Evolutionary conservation across 2,888 invertebrate species (phyloP).

Genomic region (Reticulitermes lucifugus): DNA sequence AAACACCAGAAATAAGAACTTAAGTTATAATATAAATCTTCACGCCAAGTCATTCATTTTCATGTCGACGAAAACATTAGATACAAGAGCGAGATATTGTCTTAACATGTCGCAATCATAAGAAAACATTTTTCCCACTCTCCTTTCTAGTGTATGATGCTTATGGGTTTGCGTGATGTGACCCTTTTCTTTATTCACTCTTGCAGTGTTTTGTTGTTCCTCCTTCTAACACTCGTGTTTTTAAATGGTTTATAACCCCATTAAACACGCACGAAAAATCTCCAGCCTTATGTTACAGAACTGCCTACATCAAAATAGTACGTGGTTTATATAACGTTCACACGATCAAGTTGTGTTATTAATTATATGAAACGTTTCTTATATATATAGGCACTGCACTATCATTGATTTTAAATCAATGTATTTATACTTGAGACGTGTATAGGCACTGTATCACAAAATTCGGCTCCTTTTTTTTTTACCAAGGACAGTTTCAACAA

Average conservation of each 20-base stretch:
- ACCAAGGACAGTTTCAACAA: neutral
- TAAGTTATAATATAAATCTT: conserved; percentile 21
- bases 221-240: neutral
- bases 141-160: neutral
- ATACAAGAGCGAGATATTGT: conserved; percentile 35
- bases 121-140: conserved; percentile 17
- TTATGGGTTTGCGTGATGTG: conserved; percentile 29
- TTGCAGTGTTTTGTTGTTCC: neutral
- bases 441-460: conserved; percentile 21
- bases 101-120: conserved; percentile 11
- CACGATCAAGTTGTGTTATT: neutral
- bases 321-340: neutral
- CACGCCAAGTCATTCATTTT: conserved; percentile 33
- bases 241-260: neutral
- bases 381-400: conserved; percentile 14
- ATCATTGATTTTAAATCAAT: neutral
- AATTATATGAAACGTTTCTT: neutral
- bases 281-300: neutral
- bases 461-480: neutral
- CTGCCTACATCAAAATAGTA: neutral
- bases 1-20: neutral
- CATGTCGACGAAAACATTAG: conserved; percentile 19
- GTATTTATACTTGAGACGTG: neutral
- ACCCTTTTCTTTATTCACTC: neutral
- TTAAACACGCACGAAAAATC: conserved; percentile 25